Evolutionary conservation across 2,888 invertebrate species (phyloP).

Genomic region (Andrena marginata): DNA sequence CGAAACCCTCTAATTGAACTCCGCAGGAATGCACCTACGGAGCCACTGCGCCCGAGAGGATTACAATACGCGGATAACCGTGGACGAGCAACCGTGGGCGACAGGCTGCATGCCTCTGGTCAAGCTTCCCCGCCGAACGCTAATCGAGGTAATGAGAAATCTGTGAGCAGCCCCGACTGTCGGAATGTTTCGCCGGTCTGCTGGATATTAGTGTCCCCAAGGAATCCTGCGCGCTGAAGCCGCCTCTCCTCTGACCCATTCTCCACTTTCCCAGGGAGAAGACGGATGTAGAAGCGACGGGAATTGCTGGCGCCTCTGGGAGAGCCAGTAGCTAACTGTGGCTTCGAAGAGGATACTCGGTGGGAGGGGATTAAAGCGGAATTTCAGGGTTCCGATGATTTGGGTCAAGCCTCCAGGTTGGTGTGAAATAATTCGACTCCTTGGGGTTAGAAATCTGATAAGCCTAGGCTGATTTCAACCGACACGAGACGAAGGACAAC

Average conservation of each 20-base stretch:
- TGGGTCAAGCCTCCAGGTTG: too few species aligned
- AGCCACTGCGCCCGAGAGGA: constrained; percentile 56
- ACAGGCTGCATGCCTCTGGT: constrained; percentile 60
- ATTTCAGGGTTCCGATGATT: too few species aligned
- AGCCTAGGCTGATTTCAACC: too few species aligned
- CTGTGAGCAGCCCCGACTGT: constrained; percentile 10
- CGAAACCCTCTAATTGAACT: constrained; percentile 73
- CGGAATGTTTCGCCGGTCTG: too few species aligned
- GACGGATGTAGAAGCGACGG: background rate
- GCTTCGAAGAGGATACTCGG: too few species aligned
- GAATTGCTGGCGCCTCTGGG: background rate
- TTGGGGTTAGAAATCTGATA: too few species aligned
- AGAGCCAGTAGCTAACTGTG: too few species aligned
- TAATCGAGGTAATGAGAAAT: constrained; percentile 66
- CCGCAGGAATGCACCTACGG: constrained; percentile 67
- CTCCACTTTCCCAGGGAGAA: background rate
- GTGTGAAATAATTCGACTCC: too few species aligned
- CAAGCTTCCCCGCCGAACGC: constrained; percentile 59
- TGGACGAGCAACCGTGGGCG: constrained; percentile 62
- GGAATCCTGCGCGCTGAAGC: background rate
- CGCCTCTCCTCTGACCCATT: background rate
- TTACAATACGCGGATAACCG: constrained; percentile 73
- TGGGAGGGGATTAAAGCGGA: too few species aligned
- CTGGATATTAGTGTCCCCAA: background rate
- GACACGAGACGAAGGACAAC: too few species aligned